These are phyloP conservation scores for Syndactyla subalaris DNA, from an alignment of 2,797 vertebrate species.

Conservation along the genomic window DNA sequence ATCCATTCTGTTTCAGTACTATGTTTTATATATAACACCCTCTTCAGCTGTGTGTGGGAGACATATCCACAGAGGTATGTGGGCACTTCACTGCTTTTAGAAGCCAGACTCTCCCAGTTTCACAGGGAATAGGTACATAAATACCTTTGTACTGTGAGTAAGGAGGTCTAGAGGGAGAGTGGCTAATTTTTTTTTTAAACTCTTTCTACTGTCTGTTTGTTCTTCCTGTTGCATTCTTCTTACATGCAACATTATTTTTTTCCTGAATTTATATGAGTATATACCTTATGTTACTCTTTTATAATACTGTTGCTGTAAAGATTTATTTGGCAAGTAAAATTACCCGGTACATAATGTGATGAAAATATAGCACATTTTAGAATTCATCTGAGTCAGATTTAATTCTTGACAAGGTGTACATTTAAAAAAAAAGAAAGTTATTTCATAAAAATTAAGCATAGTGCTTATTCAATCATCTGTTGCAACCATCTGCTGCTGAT, in stretches of 20 bases:
- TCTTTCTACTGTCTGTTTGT: neutral
- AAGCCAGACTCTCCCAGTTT: neutral
- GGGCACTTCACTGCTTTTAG: neutral
- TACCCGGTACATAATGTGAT: neutral
- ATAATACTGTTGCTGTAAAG: constrained; percentile 1
- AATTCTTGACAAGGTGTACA: constrained; percentile 24
- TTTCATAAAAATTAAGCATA: constrained; percentile 31
- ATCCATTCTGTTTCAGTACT: neutral
- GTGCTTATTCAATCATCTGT: constrained; percentile 57
- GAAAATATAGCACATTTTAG: constrained; percentile 47
- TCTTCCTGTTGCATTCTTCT: neutral
- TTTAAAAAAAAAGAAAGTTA: neutral
- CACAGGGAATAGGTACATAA: neutral
- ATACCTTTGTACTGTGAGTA: neutral
- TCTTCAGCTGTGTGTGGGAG: neutral
- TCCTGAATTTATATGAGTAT: neutral
- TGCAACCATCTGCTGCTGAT: constrained; percentile 62
- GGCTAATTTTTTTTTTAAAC: neutral
- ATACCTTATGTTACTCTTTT: neutral
- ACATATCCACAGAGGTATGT: neutral
- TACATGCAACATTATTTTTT: neutral
- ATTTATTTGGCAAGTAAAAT: constrained; percentile 18
- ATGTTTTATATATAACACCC: neutral
- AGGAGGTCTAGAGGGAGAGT: neutral
- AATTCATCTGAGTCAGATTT: constrained; percentile 38